Base-by-base conservation (phyloP, 2,797 vertebrate genomes). In the Rhodeus uyekii region DNA sequence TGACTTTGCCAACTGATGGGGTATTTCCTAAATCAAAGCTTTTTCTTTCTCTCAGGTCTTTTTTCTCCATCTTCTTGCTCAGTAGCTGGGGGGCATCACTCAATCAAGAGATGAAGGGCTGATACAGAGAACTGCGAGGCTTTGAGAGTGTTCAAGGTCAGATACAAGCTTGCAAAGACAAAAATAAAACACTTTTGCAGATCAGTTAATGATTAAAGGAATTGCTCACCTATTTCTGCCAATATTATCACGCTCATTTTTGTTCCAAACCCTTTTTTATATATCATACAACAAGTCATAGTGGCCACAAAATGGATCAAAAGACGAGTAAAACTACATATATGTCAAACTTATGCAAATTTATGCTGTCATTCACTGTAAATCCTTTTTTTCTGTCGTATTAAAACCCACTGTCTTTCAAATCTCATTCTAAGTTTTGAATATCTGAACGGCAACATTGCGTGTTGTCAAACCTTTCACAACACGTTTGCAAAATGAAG, bases 1-100 rank as follows among this genome's bases (percentile, higher is more conserved):
- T 48, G 68, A 71, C 44, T 32, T 71, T 12, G 18, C 27, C 42
- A 36, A 46, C 22, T 53, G 69, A 73, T 53, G 46, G 71, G 48
- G 29, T 53, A 32, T 73, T 73, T 53, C 71, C 46, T 73, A 48
- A 32, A 73, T 73, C 71, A 73, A 73, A 73, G 13, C 12, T 32
- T 73, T 73, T 53, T 24, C 13, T 7, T 73, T 53, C 48, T 73
- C 29, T 53, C 7, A 2, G 29, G 46, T 34, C 46, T 36, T 73
- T 73, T 73, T 36, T 12, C 46, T 73, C 46, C 6, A 22, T 53
- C 29, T 9, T 36, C 71, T 53, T 2, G 2, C 46, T 36, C 48
- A 7, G 5, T 73, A 24, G 32, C 29, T 36, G 22, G 46, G 39
- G 32, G 32, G 48, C 32, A 36, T 73, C 71, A 73, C 48, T 73